phyloP scores from a whole-genome alignment of 2,113 vertebrate species.

The Etia nguti region DNA sequence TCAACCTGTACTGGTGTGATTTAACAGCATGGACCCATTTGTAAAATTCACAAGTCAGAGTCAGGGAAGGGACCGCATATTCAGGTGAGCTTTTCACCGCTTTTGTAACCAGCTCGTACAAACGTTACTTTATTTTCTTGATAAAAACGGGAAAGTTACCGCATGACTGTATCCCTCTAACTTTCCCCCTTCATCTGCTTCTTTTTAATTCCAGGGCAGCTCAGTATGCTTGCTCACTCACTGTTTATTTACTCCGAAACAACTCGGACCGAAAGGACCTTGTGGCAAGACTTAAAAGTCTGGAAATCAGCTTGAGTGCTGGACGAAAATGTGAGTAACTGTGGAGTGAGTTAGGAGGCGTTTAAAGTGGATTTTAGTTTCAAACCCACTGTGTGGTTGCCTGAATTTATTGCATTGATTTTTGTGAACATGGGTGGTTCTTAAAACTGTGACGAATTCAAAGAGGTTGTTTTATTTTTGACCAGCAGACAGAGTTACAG shows the following conservation, averaged over 20 bases:
- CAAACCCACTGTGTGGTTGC: background rate
- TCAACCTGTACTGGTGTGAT: slow-evolving; percentile 29
- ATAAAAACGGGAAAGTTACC: background rate
- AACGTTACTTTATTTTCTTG: background rate
- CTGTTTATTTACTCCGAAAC: slow-evolving; percentile 81
- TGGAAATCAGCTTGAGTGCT: slow-evolving; percentile 88
- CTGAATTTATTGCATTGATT: background rate
- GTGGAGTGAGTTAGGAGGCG: background rate
- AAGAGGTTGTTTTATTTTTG: background rate
- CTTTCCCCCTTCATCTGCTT: background rate
- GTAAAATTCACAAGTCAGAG: slow-evolving; percentile 79
- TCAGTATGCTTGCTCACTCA: slow-evolving; percentile 89
- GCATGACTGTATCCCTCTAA: background rate
- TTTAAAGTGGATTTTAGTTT: background rate
- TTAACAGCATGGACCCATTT: slow-evolving; percentile 78
- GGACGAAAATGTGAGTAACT: slow-evolving; percentile 90
- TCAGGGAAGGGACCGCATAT: slow-evolving; percentile 86
- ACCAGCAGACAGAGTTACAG: background rate
- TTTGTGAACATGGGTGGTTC: background rate
- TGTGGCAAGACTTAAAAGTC: slow-evolving; percentile 78
- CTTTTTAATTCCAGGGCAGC: slow-evolving; percentile 77
- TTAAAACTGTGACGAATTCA: background rate
- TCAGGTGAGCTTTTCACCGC: slow-evolving; percentile 72
- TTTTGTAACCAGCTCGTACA: background rate
- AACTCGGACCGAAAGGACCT: slow-evolving; percentile 73